phyloP scores from a whole-genome alignment of 2,888 invertebrate species.

The Sycophila texana region DNA sequence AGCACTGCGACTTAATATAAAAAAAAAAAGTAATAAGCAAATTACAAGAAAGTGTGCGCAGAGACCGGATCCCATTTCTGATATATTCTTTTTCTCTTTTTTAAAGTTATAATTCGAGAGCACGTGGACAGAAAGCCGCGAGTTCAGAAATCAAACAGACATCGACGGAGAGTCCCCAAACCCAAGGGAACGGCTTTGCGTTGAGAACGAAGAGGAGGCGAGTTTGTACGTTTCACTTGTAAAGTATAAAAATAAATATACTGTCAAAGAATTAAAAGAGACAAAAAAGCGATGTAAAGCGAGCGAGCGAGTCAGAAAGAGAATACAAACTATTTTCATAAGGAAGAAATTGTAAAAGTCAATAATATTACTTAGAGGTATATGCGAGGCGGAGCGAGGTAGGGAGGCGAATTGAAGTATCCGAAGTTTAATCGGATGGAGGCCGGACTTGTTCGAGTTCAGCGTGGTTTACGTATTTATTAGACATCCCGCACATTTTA shows the following conservation, averaged over 20 bases:
- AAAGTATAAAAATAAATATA: conserved; percentile 66
- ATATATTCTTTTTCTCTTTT: conserved; percentile 47
- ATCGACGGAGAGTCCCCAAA: conserved; percentile 52
- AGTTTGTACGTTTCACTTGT: conserved; percentile 56
- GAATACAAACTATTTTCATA: conserved; percentile 74
- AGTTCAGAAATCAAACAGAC: conserved; percentile 57
- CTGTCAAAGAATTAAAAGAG: conserved; percentile 18
- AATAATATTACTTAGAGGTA: conserved; percentile 69
- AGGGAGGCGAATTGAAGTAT: conserved; percentile 20
- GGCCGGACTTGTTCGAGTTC: conserved; percentile 14
- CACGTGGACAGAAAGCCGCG: conserved; percentile 38
- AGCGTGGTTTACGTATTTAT: conserved; percentile 49
- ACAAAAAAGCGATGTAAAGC: neutral
- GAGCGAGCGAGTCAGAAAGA: conserved; percentile 8
- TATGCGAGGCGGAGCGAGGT: conserved; percentile 47
- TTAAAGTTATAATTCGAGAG: conserved; percentile 51
- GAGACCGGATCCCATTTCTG: conserved; percentile 39
- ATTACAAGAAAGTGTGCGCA: conserved; percentile 29
- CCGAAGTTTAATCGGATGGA: neutral
- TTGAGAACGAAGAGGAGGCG: conserved; percentile 45
- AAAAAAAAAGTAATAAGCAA: conserved; percentile 6
- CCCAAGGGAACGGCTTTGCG: conserved; percentile 41
- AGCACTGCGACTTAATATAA: conserved; percentile 2
- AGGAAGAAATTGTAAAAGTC: conserved; percentile 73
- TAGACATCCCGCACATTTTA: conserved; percentile 40